Evolutionary conservation across 2,113 vertebrate genomes (phyloP), one percentile per base, ranked within the genome.

Genomic region (Strix aluco): DNA sequence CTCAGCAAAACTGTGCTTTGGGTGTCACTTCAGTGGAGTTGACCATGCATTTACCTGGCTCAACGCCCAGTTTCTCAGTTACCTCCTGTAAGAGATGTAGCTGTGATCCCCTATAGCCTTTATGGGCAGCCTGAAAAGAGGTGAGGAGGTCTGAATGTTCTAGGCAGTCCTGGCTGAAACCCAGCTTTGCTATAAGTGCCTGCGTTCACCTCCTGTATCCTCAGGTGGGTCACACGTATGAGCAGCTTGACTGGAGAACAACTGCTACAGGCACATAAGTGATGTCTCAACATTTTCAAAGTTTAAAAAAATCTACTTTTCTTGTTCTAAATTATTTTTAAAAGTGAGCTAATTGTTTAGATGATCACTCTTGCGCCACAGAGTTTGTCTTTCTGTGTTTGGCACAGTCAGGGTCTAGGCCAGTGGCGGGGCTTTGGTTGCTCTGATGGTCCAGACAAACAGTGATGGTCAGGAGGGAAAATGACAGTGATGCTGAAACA

Each of bases 41-140:
- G 44, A 29, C 54, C 0, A 0, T 7, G 8, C 0, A 0, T 7
- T 20, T 61, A 21, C 10, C 5, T 3, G 27, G 57, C 77, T 51
- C 49, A 77, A 9, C 5, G 19, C 10, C 52, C 42, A 15, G 52
- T 25, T 91, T 49, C 20, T 90, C 27, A 13, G 61, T 47, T 29
- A 25, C 10, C 40, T 67, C 40, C 61, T 54, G 19, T 49, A 23
- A 58, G 21, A 81, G 34, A 17, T 1, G 1, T 44, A 17, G 29
- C 42, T 67, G 16, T 19, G 67, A 12, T 49, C 27, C 19, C 11
- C 16, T 19, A 1, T 0, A 59, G 54, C 32, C 49, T 69, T 77
- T 52, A 21, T 29, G 26, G 32, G 47, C 25, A 81, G 51, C 22
- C 42, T 55, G 66, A 52, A 59, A 90, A 80, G 57, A 63, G 25